These are phyloP conservation scores for Aquatica leii DNA, from an alignment of 2,888 invertebrate genomes.

Conservation along the genomic window DNA sequence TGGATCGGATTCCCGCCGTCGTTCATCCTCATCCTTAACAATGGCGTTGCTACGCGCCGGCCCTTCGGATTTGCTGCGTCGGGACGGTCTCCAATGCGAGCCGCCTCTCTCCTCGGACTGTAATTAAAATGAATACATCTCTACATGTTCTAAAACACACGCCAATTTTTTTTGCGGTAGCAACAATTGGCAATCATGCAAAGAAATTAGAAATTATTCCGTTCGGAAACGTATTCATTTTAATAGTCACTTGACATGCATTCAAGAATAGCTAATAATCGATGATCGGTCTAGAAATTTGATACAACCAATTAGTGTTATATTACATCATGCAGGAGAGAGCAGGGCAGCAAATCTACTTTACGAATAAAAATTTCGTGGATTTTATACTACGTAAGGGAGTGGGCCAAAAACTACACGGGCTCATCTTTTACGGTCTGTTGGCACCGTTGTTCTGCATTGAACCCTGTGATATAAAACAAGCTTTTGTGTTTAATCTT, in stretches of 20 bases:
- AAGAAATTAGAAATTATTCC: conserved; percentile 40
- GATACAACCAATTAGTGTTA: conserved; percentile 32
- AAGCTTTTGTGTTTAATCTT: conserved; percentile 25
- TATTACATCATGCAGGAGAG: conserved; percentile 43
- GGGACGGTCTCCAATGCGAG: conserved; percentile 67
- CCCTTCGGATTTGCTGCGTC: conserved; percentile 83
- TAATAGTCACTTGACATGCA: conserved; percentile 52
- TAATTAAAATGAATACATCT: conserved; percentile 62
- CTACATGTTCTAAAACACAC: conserved; percentile 42
- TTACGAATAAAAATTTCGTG: conserved; percentile 37
- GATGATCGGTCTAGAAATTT: conserved; percentile 31
- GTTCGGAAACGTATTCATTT: conserved; percentile 59
- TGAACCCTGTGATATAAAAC: conserved; percentile 38
- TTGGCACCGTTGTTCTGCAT: conserved; percentile 48
- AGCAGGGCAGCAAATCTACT: conserved; percentile 47
- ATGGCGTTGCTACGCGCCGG: conserved; percentile 62
- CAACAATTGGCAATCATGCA: conserved; percentile 40
- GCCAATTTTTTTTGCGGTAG: conserved; percentile 32
- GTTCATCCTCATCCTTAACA: conserved; percentile 54
- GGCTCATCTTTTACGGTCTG: conserved; percentile 27
- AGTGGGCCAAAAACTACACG: conserved; percentile 29
- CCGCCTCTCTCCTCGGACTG: conserved; percentile 76
- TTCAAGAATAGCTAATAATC: conserved; percentile 37
- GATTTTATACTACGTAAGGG: conserved; percentile 17
- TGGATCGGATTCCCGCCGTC: conserved; percentile 60